Conservation (phyloP, 2,888 invertebrate genomes). For the Sialis lutaria region DNA sequence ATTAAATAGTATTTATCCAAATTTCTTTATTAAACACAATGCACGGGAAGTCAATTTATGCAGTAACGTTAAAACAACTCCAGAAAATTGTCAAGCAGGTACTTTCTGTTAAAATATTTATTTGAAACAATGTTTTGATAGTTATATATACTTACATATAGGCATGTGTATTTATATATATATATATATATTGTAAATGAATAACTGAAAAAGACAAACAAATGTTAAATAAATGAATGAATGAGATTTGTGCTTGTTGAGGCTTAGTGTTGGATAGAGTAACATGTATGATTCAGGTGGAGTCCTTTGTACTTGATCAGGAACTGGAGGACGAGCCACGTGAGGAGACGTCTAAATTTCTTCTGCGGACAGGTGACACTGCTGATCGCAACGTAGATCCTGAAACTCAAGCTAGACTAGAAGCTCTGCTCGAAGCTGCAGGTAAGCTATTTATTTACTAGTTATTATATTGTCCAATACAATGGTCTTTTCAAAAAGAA, state of each 20-base stretch:
- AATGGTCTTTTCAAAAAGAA: no score
- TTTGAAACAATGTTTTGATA: background rate
- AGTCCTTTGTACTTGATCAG: slow-evolving; percentile 52
- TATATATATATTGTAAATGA: background rate
- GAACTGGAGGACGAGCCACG: slow-evolving; percentile 45
- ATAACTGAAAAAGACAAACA: background rate
- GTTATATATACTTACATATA: background rate
- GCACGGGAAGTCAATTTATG: no score
- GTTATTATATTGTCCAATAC: background rate
- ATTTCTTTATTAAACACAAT: no score
- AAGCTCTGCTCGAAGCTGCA: slow-evolving; percentile 87
- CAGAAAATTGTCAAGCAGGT: no score
- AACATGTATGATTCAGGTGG: slow-evolving; percentile 31
- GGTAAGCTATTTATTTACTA: slow-evolving; percentile 27
- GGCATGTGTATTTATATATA: background rate
- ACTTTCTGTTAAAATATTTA: no score
- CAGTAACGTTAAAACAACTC: no score
- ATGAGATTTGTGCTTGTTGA: background rate
- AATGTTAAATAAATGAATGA: background rate
- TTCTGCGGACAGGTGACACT: slow-evolving; percentile 36
- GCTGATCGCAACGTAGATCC: slow-evolving; percentile 58
- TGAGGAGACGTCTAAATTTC: slow-evolving; percentile 42
- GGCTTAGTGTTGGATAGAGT: background rate
- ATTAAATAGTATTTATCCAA: no score
- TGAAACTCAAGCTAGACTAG: slow-evolving; percentile 78